Evolutionary conservation across 2,113 vertebrate genomes (phyloP), one percentile per base, ranked within the genome.

Genomic region (Pluvianellus socialis): DNA sequence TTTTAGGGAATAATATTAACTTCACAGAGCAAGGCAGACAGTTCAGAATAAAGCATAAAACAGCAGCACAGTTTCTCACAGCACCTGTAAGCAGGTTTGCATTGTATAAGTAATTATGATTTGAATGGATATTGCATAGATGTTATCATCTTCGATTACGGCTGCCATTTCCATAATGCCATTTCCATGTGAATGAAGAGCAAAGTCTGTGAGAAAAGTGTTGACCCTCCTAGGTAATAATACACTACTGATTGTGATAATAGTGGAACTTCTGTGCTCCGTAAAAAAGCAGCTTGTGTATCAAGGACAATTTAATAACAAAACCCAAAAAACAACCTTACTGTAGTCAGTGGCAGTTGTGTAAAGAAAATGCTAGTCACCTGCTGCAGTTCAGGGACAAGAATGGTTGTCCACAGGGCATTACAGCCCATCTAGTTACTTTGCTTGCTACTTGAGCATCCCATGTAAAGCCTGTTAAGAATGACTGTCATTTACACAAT

Each of bases 161-260:
- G 70, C 72, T 96, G 84, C 62, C 77, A n/a, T 88, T 96, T 94
- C 77, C 91, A 79, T 66, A 94, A 86, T 50, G 66, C 77, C 73
- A 85, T 85, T 95, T 95, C 80, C 87, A 92, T 14, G 7, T 82
- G 91, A 93, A 94, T 82, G 77, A 92, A 92, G 76, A 94, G 49
- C 73, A 81, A 92, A 96, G 53, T 42, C 80, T 90, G 89, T 47
- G 74, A 94, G 83, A 70, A 84, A 91, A 94, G 53, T 55, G 89
- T 92, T 96, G 94, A 91, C 80, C 76, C 83, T 87, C n/a, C 73
- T 44, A 75, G 35, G 74, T 71, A 94, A 94, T 94, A 87, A 94
- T 68, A 68, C 70, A 66, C 66, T 87, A 26, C 89, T 94, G 93
- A 86, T 63, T 88, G 85, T 86, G 81, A n/a, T 35, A 94, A 71